Evolutionary conservation across 2,888 invertebrate species (phyloP).

Genomic region (Leptogaster cylindrica): DNA sequence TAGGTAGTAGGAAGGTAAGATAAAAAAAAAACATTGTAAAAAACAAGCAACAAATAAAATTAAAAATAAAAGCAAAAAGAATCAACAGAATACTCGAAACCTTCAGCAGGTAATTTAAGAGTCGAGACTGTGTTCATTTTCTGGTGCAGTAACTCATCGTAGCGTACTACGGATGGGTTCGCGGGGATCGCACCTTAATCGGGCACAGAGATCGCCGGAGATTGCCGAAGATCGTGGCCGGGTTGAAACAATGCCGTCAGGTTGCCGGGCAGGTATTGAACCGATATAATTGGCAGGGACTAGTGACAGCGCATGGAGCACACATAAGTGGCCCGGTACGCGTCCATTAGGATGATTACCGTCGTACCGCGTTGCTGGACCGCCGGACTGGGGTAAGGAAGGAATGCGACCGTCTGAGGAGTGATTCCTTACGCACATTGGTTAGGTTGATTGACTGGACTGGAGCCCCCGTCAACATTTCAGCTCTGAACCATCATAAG

Average conservation of each 20-base stretch:
- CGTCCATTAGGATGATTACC: slow-evolving; percentile 26
- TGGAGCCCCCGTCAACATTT: slow-evolving; percentile 36
- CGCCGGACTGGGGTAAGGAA: no score
- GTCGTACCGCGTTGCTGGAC: neutral
- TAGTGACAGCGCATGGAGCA: slow-evolving; percentile 8
- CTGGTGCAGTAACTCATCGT: slow-evolving; percentile 20
- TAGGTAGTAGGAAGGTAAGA: neutral
- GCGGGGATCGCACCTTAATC: slow-evolving; percentile 18
- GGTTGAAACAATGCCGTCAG: slow-evolving; percentile 43
- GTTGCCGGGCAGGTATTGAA: slow-evolving; percentile 39
- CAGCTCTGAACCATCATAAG: slow-evolving; percentile 42
- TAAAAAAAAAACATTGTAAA: slow-evolving; percentile 11
- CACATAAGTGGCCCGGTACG: neutral
- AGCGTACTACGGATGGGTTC: slow-evolving; percentile 9
- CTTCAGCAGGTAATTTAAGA: slow-evolving; percentile 31
- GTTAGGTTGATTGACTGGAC: slow-evolving; percentile 46
- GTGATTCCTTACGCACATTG: slow-evolving; percentile 42
- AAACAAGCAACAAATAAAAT: no score
- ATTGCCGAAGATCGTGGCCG: slow-evolving; percentile 25
- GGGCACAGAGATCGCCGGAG: no score
- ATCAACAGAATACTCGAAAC: slow-evolving; percentile 11
- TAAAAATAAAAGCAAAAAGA: neutral
- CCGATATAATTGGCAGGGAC: slow-evolving; percentile 28
- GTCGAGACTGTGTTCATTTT: slow-evolving; percentile 21
- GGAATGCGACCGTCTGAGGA: slow-evolving; percentile 17